Evolutionary conservation across 92 coral and sea anemone species (phyloP), one percentile per base, ranked within the genome.

Genomic region (Porites rus): DNA sequence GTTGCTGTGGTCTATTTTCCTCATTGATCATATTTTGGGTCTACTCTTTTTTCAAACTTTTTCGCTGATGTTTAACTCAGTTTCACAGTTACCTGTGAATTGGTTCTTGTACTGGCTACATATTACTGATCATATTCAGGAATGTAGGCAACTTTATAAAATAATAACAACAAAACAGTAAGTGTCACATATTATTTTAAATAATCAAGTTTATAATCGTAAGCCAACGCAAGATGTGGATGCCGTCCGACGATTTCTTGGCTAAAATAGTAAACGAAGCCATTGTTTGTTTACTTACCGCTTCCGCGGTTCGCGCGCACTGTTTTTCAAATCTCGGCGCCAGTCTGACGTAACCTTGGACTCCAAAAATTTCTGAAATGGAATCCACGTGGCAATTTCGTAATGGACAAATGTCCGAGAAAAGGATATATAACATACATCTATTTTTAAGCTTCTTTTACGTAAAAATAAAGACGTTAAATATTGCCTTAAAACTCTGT

Each of bases 361-460:
- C 18, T 72, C 66, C 52, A 38, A 38, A 38, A 3, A 38, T 38
- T 38, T 38, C 46, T 38, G 46, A 69, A 56, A 51, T 3, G n/a
- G 51, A 21, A 58, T 20, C 87, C 87, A 83, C 87, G 87, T 83
- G 87, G 87, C 80, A 59, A 43, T 22, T 14, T 8, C n/a, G 17
- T 64, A 82, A 46, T 59, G n/a, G 51, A 59, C 60, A 73, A 73
- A 83, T 83, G 75, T 67, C 79, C 62, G 16, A 51, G 74, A 24
- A 83, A 80, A 78, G 31, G 21, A 67, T 19, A 52, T 53, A 54
- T 56, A 16, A 56, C 50, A 18, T 56, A 53, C 58, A 21, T 20
- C 67, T 22, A 69, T 58, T 11, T 54, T 81, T 3, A 16, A 9
- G 20, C 14, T 69, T 14, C 24, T 31, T 18, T 58, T 3, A n/a